These are phyloP conservation scores for Goniozus legneri DNA, from an alignment of 1,140 invertebrate species.

Conservation along the genomic window DNA sequence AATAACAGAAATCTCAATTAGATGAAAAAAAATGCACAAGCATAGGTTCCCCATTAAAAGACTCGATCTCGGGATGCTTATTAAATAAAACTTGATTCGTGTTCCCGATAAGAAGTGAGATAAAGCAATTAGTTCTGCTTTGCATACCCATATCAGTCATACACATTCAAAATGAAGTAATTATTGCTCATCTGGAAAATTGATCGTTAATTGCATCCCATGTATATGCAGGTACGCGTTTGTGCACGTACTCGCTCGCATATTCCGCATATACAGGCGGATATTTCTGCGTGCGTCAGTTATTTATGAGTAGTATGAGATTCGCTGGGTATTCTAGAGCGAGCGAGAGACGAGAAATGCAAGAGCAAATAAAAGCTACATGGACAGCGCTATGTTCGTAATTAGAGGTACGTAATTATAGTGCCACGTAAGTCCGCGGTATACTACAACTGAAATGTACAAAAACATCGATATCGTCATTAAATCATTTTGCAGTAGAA, in stretches of 20 bases:
- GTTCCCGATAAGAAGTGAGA: constrained; percentile 1
- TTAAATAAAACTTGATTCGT: neutral
- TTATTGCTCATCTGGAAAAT: constrained; percentile 13
- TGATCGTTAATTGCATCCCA: constrained; percentile 21
- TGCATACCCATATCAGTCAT: constrained; percentile 2
- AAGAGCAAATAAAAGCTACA: constrained; percentile 11
- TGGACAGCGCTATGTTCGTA: constrained; percentile 12
- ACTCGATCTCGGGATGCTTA: neutral
- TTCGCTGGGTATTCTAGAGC: too few relatives aligned
- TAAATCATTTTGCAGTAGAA: constrained; percentile 15
- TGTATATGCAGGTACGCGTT: too few relatives aligned
- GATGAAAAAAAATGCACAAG: too few relatives aligned
- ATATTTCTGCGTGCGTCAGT: constrained; percentile 15
- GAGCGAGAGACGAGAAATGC: constrained; percentile 10
- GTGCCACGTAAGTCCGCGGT: constrained; percentile 1
- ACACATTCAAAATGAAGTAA: constrained; percentile 15
- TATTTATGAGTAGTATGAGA: constrained; percentile 20
- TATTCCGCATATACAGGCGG: constrained; percentile 15
- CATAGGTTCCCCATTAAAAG: too few relatives aligned
- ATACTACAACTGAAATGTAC: constrained; percentile 14
- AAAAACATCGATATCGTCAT: constrained; percentile 19
- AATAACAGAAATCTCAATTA: too few relatives aligned
- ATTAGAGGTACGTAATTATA: constrained; percentile 21
- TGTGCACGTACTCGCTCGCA: too few relatives aligned
- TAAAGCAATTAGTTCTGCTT: neutral